Base-by-base conservation (phyloP, 2,797 vertebrate genomes). In the Cossypha niveicapilla region DNA sequence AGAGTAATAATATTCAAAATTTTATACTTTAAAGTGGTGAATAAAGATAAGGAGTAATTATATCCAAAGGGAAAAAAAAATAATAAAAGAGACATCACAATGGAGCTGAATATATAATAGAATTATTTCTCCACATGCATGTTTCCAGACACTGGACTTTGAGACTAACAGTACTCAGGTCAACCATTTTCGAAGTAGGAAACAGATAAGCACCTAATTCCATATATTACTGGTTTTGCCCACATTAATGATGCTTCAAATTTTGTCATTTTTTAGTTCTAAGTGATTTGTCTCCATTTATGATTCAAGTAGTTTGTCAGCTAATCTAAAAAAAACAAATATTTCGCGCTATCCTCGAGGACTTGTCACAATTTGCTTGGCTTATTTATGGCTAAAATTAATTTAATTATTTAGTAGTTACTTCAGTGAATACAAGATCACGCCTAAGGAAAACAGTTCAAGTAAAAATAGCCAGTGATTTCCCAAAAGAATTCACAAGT, bases 331-430 rank as follows among this genome's bases (percentile, higher is more conserved):
- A 44, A 35, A 44, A 35, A 73, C 4, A 67, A 44, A 7, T 1
- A 53, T 45, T 90, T 28, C 24, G 39, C 27, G 72, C 21, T 15
- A 62, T 10, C 16, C 39, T 90, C 1, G 0, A 82, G 13, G 28
- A 47, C 24, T 82, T 62, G 32, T 58, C 32, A 66, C 25, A 80
- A 28, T 27, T 62, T 85, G 1, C 30, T 76, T 73, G 18, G 24
- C 25, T 72, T 80, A 47, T 76, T 90, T 67, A 77, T 18, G 22
- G 35, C 18, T 73, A 62, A 88, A 85, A 50, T 35, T 27, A 67
- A 71, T 15, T 32, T 16, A 45, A 41, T 53, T 61, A 66, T 75
- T 60, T 61, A 17, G 13, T 39, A 85, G 27, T 30, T 70, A n/a
- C 17, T 68, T 54, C 41, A 70, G 21, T 32, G 21, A 90, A 76